Evolutionary conservation across 2,888 invertebrate species (phyloP), one percentile per base, ranked within the genome.

Genomic region (Spodoptera picta): DNA sequence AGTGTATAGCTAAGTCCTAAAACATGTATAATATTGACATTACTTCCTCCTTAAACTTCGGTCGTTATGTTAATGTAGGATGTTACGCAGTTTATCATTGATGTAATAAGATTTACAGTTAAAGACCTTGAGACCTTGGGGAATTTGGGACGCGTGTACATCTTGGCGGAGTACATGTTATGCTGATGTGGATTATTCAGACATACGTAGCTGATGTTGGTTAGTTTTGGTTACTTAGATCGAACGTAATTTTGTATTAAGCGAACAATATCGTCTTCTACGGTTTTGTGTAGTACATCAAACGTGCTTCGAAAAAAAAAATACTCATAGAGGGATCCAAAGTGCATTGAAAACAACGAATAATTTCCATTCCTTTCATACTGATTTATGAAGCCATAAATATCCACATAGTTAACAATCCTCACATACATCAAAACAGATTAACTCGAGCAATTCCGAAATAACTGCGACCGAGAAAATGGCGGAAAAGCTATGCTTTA

Each of bases 11-110:
- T 36, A 7, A 7, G 36, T 9, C 36, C 36, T 36, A 36, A 36
- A 72, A 70, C 60, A 75, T 79, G 60, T 76, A 79, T 81, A 76
- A 77, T 75, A 76, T 69, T 71, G 69, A 68, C 74, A 62, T 77
- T 77, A 77, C 64, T 66, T 59, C 59, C 63, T 61, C 51, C 61
- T 69, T 58, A 69, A 74, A 77, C 67, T 79, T 79, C 56, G 55
- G 73, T 57, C 76, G 73, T 78, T 78, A 78, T 62, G 69, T 73
- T 73, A 78, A 73, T 73, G 68, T 66, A 52, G 43, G 42, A 65
- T 73, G 73, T 69, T 79, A 69, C 54, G 68, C 62, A 61, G 76
- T 76, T 79, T 76, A 69, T 73, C 70, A 73, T 65, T 73, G 64
- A 69, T 69, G 66, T 73, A 69, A 65, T 71, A 67, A 73, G 67